These are phyloP conservation scores for Microplitis deprimator DNA, from an alignment of 2,888 invertebrate species.

Conservation along the genomic window DNA sequence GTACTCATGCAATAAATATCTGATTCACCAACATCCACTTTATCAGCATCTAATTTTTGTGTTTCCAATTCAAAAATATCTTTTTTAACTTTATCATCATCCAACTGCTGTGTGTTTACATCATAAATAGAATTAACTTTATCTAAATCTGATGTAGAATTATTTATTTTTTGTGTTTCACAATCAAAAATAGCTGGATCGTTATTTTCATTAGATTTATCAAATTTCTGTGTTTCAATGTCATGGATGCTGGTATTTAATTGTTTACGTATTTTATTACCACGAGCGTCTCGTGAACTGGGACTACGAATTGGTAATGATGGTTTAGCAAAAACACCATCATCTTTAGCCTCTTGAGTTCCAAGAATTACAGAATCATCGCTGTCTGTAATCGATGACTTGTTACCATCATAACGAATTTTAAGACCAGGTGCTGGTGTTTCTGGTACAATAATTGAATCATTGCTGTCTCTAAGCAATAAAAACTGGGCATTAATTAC, in stretches of 20 bases:
- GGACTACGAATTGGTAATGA: constrained; percentile 15
- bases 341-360: constrained; percentile 39
- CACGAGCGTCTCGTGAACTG: neutral
- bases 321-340: constrained; percentile 39
- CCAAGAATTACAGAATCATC: constrained; percentile 48
- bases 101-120: constrained; percentile 31
- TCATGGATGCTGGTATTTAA: neutral
- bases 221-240: constrained; percentile 40
- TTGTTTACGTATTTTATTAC: neutral
- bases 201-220: constrained; percentile 7
- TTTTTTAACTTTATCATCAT: neutral
- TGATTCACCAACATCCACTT: neutral
- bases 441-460: constrained; percentile 44
- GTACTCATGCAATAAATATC: constrained; percentile 13
- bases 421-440: constrained; percentile 48
- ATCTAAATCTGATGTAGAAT: neutral
- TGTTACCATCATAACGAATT: constrained; percentile 2
- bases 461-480: constrained; percentile 14
- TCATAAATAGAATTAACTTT: constrained; percentile 37
- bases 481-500: constrained; percentile 50
- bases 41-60: constrained; percentile 38
- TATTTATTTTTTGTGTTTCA: constrained; percentile 43
- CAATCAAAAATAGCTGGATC: constrained; percentile 30
- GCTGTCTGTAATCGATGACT: constrained; percentile 26
- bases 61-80: constrained; percentile 49